These are phyloP conservation scores for Dasyprocta punctata DNA, from an alignment of 2,113 vertebrate species.

Conservation along the genomic window DNA sequence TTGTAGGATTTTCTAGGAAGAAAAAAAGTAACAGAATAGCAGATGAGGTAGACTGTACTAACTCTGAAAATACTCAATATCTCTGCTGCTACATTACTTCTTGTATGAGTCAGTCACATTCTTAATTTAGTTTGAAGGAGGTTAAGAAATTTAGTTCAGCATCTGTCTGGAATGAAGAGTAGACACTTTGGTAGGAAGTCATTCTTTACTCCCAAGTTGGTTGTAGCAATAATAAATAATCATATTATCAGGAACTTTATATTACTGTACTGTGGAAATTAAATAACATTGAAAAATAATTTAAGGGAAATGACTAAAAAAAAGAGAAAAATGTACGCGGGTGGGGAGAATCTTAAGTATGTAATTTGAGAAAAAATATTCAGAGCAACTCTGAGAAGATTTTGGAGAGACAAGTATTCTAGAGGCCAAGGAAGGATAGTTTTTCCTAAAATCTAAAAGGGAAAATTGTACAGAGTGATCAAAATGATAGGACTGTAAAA, in stretches of 20 bases:
- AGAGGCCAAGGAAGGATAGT: not conserved
- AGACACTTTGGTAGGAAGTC: not conserved
- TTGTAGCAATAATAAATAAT: not conserved
- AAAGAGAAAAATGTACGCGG: not conserved
- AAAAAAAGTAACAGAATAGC: not conserved
- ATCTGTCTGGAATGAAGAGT: not conserved
- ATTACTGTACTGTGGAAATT: not conserved
- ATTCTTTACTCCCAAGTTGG: not conserved
- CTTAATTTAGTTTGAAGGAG: conserved; percentile 34
- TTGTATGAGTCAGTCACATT: not conserved
- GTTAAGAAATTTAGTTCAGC: not conserved
- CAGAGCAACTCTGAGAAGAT: not conserved
- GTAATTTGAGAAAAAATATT: not conserved
- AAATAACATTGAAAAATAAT: not conserved
- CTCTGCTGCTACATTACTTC: not conserved
- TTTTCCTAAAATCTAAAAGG: not conserved
- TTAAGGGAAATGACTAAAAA: not conserved
- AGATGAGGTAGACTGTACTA: not conserved
- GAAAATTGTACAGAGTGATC: not conserved
- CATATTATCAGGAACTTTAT: not conserved
- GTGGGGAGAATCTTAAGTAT: not conserved
- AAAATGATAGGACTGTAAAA: not conserved
- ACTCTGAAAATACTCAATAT: not conserved
- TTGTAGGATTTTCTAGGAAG: not conserved
- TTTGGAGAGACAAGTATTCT: not conserved